phyloP scores from a whole-genome alignment of 92 coral and sea anemone species.

The Palythoa grandis region DNA sequence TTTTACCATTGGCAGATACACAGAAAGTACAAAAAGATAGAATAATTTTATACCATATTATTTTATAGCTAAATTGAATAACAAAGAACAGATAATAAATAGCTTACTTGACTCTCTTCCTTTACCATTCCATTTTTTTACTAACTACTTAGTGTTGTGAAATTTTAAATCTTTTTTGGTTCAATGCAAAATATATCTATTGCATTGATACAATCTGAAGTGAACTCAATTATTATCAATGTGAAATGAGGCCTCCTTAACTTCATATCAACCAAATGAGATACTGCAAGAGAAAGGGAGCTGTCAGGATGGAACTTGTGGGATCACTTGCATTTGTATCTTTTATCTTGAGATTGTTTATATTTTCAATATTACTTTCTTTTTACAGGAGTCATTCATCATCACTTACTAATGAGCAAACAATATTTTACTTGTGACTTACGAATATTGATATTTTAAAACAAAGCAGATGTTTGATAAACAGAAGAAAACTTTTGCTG shows the following conservation, averaged over 20 bases:
- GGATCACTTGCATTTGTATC: not conserved
- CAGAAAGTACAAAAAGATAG: too few species aligned
- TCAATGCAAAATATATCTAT: too few species aligned
- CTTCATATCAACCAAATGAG: conserved; percentile 9
- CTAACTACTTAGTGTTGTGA: too few species aligned
- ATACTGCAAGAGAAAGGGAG: not conserved
- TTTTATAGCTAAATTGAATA: too few species aligned
- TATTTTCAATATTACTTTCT: not conserved
- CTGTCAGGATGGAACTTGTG: not conserved
- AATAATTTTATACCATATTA: too few species aligned
- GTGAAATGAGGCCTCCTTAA: not conserved
- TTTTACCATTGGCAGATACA: too few species aligned
- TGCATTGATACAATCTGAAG: too few species aligned
- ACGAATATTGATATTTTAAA: not conserved
- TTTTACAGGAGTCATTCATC: not conserved
- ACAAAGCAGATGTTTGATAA: not conserved
- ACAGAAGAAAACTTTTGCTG: too few species aligned
- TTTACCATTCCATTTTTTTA: too few species aligned
- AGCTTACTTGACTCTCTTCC: too few species aligned
- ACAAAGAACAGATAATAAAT: too few species aligned
- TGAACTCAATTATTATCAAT: not conserved
- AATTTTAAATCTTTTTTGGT: too few species aligned
- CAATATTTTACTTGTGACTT: not conserved
- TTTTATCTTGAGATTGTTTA: not conserved
- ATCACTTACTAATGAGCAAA: not conserved